phyloP scores from a whole-genome alignment of 2,113 vertebrate genomes.

The Pelecanus crispus region DNA sequence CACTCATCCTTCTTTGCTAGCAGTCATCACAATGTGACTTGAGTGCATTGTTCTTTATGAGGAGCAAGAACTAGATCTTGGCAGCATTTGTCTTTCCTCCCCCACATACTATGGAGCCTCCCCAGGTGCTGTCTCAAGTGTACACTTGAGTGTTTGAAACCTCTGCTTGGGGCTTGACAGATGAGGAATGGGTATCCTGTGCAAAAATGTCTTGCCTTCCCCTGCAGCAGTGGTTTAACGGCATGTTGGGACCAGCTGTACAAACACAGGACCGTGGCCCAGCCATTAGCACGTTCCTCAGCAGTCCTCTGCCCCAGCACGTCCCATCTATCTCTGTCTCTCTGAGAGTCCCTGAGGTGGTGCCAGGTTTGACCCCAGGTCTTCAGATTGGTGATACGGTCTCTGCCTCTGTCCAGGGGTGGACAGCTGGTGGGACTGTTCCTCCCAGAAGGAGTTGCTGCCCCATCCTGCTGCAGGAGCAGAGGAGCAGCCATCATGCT shows the following conservation, averaged over 20 bases:
- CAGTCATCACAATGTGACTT: not conserved
- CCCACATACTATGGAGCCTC: not conserved
- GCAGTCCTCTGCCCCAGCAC: rapidly evolving
- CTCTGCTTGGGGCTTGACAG: not conserved
- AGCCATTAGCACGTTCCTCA: not conserved
- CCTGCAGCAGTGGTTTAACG: rapidly evolving
- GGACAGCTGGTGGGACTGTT: not conserved
- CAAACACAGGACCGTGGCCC: not conserved
- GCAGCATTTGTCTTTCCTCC: not conserved
- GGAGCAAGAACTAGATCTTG: not conserved
- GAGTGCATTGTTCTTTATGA: not conserved
- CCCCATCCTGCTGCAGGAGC: not conserved
- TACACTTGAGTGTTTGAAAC: not conserved
- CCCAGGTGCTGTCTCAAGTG: not conserved
- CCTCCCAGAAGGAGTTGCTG: not conserved
- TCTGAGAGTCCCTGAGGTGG: not conserved
- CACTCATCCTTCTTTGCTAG: not conserved
- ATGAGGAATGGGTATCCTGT: not conserved
- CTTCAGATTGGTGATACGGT: rapidly evolving
- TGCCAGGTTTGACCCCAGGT: not conserved
- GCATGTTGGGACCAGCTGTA: not conserved
- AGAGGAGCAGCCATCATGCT: rapidly evolving
- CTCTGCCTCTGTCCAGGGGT: not conserved
- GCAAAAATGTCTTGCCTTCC: not conserved
- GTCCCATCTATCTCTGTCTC: not conserved